phyloP scores from a whole-genome alignment of 1,140 invertebrate species.

The Lasioglossum baleicum region DNA sequence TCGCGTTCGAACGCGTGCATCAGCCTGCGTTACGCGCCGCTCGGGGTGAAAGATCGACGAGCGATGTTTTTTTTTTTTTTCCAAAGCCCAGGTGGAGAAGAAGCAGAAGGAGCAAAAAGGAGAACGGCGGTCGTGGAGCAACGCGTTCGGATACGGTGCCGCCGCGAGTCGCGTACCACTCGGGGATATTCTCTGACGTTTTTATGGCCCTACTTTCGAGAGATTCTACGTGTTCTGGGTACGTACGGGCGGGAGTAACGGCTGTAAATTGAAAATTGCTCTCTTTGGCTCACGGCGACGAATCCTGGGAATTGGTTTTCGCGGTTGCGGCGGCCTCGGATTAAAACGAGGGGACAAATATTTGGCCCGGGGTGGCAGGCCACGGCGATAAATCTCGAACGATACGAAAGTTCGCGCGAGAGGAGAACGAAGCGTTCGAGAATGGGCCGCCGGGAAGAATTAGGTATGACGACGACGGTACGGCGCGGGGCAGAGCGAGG shows the following conservation, averaged over 20 bases:
- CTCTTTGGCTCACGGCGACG: conserved; percentile 27
- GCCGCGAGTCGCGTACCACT: conserved; percentile 62
- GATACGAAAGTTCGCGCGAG: conserved; percentile 33
- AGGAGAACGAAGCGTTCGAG: conserved; percentile 30
- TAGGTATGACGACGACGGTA: conserved; percentile 14
- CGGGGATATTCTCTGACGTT: conserved; percentile 56
- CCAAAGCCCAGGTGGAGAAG: no score
- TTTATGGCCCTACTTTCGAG: conserved; percentile 53
- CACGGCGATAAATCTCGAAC: conserved; percentile 37
- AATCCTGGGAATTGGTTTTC: conserved; percentile 26
- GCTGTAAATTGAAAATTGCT: conserved; percentile 57
- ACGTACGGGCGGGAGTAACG: conserved; percentile 29
- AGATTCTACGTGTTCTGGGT: conserved; percentile 42
- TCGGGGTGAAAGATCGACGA: no score
- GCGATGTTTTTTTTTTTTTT: no score
- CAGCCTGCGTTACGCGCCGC: no score
- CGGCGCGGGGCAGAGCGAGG: neutral
- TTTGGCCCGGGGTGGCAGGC: conserved; percentile 17
- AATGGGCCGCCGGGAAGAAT: conserved; percentile 6
- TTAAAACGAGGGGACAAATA: conserved; percentile 44
- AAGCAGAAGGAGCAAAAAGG: no score
- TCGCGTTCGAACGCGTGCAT: no score
- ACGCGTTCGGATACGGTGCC: conserved; percentile 52
- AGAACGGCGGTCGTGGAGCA: no score
- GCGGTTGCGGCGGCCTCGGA: neutral